Evolutionary conservation across 1,140 invertebrate genomes (phyloP).

Genomic region (Oppia nitens): DNA sequence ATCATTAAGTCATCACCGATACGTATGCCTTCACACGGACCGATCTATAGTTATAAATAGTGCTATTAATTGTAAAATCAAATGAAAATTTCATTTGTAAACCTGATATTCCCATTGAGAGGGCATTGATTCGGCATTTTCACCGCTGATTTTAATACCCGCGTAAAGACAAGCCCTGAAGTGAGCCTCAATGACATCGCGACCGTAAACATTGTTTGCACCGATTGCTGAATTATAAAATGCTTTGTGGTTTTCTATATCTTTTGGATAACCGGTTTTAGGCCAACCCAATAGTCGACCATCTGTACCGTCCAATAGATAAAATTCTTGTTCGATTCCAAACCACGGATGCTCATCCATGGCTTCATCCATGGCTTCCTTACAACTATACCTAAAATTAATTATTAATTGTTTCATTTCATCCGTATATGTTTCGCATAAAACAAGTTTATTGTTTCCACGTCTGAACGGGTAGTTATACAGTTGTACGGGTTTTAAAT

Average conservation of each 20-base stretch:
- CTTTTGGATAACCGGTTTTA: slow-evolving; percentile 47
- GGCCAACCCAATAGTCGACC: slow-evolving; percentile 85
- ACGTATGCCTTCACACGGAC: slow-evolving; percentile 61
- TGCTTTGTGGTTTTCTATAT: slow-evolving; percentile 74
- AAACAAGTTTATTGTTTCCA: slow-evolving; percentile 71
- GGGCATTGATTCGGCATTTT: slow-evolving; percentile 87
- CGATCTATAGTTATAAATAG: slow-evolving; percentile 73
- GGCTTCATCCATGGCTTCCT: slow-evolving; percentile 30
- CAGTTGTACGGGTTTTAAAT: slow-evolving; percentile 67
- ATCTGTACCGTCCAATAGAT: slow-evolving; percentile 56
- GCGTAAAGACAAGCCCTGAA: slow-evolving; percentile 66
- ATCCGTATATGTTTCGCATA: too few species aligned
- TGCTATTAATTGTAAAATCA: too few species aligned
- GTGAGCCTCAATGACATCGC: slow-evolving; percentile 84
- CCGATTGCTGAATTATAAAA: slow-evolving; percentile 94
- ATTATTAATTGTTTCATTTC: slow-evolving; percentile 47
- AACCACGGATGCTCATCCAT: slow-evolving; percentile 74
- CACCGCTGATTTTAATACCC: slow-evolving; percentile 70
- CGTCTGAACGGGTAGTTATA: slow-evolving; percentile 75
- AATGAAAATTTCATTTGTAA: slow-evolving; percentile 16
- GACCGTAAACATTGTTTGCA: slow-evolving; percentile 75
- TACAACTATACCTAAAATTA: slow-evolving; percentile 23
- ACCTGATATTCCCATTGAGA: slow-evolving; percentile 49
- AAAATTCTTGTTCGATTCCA: slow-evolving; percentile 86
- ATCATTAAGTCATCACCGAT: slow-evolving; percentile 88